phyloP scores from a whole-genome alignment of 2,797 vertebrate genomes.

The Hapalemur alaotrensis region DNA sequence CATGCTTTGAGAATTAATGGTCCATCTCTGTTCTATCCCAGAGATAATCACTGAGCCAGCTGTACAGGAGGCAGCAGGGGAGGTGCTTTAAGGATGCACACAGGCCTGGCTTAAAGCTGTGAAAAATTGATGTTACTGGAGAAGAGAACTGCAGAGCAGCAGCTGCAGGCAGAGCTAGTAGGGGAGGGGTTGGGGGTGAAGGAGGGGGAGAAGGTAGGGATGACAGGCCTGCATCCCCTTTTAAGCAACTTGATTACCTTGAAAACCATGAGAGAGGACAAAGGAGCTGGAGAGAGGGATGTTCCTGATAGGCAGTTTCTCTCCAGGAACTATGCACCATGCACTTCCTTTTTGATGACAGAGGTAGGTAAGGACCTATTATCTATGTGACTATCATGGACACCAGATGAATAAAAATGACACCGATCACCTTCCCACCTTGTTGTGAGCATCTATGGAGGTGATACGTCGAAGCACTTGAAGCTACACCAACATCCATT shows the following conservation, averaged over 20 bases:
- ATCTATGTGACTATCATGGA: background rate
- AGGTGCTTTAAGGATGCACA: background rate
- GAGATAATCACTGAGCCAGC: slow-evolving; percentile 24
- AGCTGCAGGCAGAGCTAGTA: background rate
- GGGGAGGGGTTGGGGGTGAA: background rate
- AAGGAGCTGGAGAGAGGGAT: background rate
- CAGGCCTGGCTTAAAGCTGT: background rate
- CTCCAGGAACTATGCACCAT: background rate
- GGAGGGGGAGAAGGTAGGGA: too few relatives aligned
- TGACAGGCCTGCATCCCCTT: background rate
- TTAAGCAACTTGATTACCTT: background rate
- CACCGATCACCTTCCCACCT: background rate
- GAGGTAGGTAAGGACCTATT: background rate
- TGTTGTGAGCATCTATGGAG: background rate
- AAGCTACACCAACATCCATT: background rate
- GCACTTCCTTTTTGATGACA: background rate
- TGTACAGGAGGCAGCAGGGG: background rate
- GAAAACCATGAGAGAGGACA: background rate
- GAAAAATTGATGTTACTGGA: slow-evolving; percentile 31
- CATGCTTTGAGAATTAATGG: slow-evolving; percentile 44
- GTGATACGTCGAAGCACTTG: background rate
- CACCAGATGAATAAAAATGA: background rate
- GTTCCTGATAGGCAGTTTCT: background rate
- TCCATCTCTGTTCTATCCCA: background rate
- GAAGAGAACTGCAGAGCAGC: background rate